Base-by-base conservation (phyloP, 2,888 invertebrate genomes). In the Caenorhabditis zanzibari region DNA sequence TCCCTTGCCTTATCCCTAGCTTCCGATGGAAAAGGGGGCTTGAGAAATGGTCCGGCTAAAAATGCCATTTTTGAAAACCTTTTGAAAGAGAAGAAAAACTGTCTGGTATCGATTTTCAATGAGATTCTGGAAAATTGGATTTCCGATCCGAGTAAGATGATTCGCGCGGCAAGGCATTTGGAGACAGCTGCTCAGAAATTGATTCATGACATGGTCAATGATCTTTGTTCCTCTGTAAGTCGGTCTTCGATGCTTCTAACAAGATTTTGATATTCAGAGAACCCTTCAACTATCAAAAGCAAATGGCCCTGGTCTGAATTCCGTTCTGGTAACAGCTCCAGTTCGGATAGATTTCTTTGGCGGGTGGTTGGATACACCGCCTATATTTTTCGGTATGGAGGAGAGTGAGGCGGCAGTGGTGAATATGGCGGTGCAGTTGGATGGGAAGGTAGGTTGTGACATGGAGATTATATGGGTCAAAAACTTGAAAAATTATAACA, bases 361-460 rank as follows among this genome's bases (percentile, higher is more conserved):
- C 1, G 94, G 94, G 0, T 94, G 94, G 94, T 93, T 94, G 2
- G 94, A 94, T 90, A 94, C 94, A 4, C 94, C 94, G 7, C 94
- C 94, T 2, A 94, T 94, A 72, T 94, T 94, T 12, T 94, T 94
- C 85, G 94, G 93, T 80, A 93, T 94, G 19, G 3, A n/a, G 5
- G 58, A 77, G 0, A 94, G 94, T 4, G 93, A 93, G 19, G 93
- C 93, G 19, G 93, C 93, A 35, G 93, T 93, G 12, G 93, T 94
- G 10, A 93, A 93, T 76, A 76, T 93, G 72, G 94, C 94, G 10
- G 90, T 94, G 14, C 88, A 92, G 28, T 89, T 94, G 35, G 93
- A 94, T 90, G 93, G 93, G 91, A 93, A 68, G 49, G 81, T 81
- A 32, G 7, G 32, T 32, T 7, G 4, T 32, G 32, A 32, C 32